Conservation (phyloP, 2,113 vertebrate species). For the Ivindomyrus marchei region DNA sequence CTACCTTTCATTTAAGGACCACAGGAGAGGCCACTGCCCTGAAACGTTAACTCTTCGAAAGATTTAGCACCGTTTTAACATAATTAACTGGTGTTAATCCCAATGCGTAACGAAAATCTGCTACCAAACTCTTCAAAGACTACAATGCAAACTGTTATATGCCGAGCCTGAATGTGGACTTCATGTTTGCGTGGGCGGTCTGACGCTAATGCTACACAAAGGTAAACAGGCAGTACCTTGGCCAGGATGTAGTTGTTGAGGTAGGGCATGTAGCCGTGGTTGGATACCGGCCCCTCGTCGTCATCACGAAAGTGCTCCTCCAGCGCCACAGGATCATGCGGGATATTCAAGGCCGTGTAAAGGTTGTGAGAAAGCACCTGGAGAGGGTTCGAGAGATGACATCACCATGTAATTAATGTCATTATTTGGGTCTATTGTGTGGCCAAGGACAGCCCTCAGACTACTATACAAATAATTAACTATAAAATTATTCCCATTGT, state of each 20-base stretch:
- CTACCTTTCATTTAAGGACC: not conserved
- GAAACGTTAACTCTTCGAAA: not conserved
- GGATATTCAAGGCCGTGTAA: constrained; percentile 69
- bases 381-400: not conserved
- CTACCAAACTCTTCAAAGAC: not conserved
- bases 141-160: not conserved
- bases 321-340: constrained; percentile 61
- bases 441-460: not conserved
- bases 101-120: not conserved
- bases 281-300: constrained; percentile 67
- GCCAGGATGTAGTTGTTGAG: constrained; percentile 70
- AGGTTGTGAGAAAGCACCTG: constrained; percentile 71
- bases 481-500: not conserved
- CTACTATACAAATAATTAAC: not conserved
- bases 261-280: constrained; percentile 73
- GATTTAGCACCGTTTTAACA: not conserved
- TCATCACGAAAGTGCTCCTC: constrained; percentile 71
- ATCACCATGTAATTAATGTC: not conserved
- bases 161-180: not conserved
- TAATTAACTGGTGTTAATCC: not conserved
- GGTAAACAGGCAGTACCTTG: constrained; percentile 46
- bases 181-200: no score
- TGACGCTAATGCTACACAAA: not conserved
- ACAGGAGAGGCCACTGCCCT: not conserved
- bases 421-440: not conserved